A percentile compares a stretch with the other conserved stretches of the same genome.
Conservation (phyloP, 2,797 vertebrate genomes). For the Toxotes lorentzi region DNA sequence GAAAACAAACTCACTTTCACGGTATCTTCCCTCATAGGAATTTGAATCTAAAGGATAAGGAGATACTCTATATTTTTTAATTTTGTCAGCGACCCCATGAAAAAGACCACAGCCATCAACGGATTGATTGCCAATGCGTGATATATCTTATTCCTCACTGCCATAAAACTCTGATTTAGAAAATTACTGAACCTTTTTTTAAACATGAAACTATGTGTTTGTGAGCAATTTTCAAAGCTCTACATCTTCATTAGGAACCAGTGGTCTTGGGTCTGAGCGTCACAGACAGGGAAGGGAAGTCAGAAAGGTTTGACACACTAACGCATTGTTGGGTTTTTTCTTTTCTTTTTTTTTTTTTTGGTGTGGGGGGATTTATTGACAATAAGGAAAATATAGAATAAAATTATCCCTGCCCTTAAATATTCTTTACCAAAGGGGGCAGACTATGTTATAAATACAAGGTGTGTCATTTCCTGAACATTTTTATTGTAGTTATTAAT, state of each 20-base stretch:
- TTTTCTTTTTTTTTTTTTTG: too few relatives aligned
- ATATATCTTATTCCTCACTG: neutral
- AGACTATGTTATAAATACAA: neutral
- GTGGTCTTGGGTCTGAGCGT: neutral
- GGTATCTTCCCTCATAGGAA: conserved; percentile 23
- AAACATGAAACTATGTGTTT: neutral
- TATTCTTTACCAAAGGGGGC: neutral
- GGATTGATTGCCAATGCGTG: neutral
- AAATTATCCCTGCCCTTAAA: neutral
- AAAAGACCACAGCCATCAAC: conserved; percentile 10
- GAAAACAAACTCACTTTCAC: neutral
- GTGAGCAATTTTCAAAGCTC: neutral
- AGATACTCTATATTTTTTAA: neutral
- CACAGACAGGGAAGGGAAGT: neutral
- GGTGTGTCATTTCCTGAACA: neutral
- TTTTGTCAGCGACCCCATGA: neutral
- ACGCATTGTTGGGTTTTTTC: neutral
- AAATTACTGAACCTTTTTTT: neutral
- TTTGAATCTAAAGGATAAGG: neutral
- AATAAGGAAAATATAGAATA: neutral
- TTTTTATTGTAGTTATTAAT: neutral
- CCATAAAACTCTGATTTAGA: neutral
- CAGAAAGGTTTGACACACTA: neutral
- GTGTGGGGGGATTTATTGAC: conserved; percentile 9
- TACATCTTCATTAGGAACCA: neutral